Base-by-base conservation (phyloP, 2,113 vertebrate species). In the Thymallus thymallus region DNA sequence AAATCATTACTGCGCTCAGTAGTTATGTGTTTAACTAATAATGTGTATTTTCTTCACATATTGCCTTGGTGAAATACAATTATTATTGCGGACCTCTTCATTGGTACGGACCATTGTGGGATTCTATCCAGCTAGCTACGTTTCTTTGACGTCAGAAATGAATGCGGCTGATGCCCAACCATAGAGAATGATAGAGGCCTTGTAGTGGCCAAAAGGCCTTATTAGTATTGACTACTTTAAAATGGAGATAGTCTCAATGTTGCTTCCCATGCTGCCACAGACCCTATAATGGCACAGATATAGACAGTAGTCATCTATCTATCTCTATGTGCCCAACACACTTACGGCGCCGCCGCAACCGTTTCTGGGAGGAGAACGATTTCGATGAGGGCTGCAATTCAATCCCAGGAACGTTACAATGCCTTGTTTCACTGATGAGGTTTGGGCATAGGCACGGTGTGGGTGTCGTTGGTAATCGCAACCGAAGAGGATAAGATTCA, bases 111-210 rank as follows among this genome's bases (percentile, higher is more conserved):
- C 6, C 18, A 6, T 13, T 60, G n/a, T 60, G 9, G 7, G 51
- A 55, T 55, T n/a, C 0, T 60, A 23, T 60, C 56, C 6, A 22
- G 18, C 4, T n/a, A 23, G 62, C 71, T 74, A 22, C 73, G 69
- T 55, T 81, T 9, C 41, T 51, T 70, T 84, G 83, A 90, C 88
- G 89, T 90, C 86, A 87, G 70, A 86, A 65, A 51, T 55, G 41
- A 79, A 80, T 83, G 84, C 83, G 74, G 85, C 75, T 65, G 66
- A 69, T 80, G 82, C 35, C 35, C 35, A 41, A 41, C 35, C 35
- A 41, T 41, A 41, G 35, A 41, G 35, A 41, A 41, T 41, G 35
- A 41, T 41, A 41, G 35, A 41, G 35, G 35, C 2, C 35, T 10
- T 10, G 35, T 12, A 41, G 35, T 41, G 35, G 9, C 35, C 35